These are phyloP conservation scores for Cheilosia impressa DNA, from an alignment of 2,888 invertebrate genomes.

Conservation along the genomic window DNA sequence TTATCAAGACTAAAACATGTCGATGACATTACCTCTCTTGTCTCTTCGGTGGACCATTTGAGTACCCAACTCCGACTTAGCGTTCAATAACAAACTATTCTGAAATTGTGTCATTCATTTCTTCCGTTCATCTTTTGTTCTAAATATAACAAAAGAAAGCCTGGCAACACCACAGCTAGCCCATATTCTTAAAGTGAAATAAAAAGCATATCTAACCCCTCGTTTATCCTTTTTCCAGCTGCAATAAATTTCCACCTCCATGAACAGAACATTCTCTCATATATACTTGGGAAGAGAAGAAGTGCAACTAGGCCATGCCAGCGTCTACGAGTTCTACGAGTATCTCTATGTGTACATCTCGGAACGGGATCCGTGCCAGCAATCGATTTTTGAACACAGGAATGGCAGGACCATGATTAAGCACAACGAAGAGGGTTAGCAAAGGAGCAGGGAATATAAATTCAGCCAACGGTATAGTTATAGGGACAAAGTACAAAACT, in stretches of 20 bases:
- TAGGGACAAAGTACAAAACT: conserved; percentile 2
- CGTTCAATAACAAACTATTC: too few relatives aligned
- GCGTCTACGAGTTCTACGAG: neutral
- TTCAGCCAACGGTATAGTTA: neutral
- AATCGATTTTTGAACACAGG: conserved; percentile 42
- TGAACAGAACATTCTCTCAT: conserved; percentile 3
- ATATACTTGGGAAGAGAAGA: neutral
- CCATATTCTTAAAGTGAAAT: conserved; percentile 40
- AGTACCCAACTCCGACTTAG: too few relatives aligned
- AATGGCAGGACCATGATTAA: conserved; percentile 33
- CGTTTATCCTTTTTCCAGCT: conserved; percentile 12
- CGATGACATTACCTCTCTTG: too few relatives aligned
- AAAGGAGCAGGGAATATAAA: neutral
- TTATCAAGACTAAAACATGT: too few relatives aligned
- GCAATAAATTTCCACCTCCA: conserved; percentile 32
- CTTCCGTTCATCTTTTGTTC: conserved; percentile 10
- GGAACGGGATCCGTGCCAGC: conserved; percentile 29
- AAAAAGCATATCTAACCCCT: conserved; percentile 16
- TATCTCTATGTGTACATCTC: neutral
- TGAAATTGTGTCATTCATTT: conserved; percentile 5
- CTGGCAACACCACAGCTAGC: conserved; percentile 41
- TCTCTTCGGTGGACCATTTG: too few relatives aligned
- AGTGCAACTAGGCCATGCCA: conserved; percentile 15
- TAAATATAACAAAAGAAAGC: neutral
- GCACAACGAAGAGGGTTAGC: neutral